These are phyloP conservation scores for Silvanus unidentatus DNA, from an alignment of 2,888 invertebrate species.

Conservation along the genomic window DNA sequence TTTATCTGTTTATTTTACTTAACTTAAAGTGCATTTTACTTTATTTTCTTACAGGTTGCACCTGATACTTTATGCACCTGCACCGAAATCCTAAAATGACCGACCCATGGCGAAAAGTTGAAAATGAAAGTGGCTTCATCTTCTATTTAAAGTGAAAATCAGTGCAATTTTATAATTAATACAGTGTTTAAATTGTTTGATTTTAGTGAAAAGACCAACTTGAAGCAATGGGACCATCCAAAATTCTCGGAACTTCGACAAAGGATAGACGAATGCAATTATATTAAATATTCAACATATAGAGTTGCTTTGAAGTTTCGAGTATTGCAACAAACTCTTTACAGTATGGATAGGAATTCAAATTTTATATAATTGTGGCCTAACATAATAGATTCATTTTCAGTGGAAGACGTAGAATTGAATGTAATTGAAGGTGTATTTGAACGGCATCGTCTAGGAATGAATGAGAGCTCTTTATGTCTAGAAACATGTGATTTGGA, in stretches of 20 bases:
- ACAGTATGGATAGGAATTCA: constrained; percentile 52
- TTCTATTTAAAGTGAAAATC: constrained; percentile 53
- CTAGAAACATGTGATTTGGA: constrained; percentile 65
- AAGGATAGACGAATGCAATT: constrained; percentile 58
- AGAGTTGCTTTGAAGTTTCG: constrained; percentile 68
- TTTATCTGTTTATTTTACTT: background rate
- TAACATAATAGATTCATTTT: background rate
- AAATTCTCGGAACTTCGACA: constrained; percentile 53
- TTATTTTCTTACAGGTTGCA: background rate
- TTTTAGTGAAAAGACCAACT: constrained; percentile 50
- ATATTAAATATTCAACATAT: constrained; percentile 70
- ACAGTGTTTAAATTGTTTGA: constrained; percentile 9
- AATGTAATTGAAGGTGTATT: constrained; percentile 65
- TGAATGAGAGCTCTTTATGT: constrained; percentile 61
- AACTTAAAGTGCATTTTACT: background rate
- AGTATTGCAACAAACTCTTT: constrained; percentile 56
- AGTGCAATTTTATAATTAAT: background rate
- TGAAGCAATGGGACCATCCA: constrained; percentile 56
- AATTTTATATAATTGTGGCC: no score
- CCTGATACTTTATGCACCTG: constrained; percentile 10
- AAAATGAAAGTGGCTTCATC: constrained; percentile 57
- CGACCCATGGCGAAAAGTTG: constrained; percentile 51
- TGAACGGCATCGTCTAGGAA: constrained; percentile 62
- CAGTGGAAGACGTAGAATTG: constrained; percentile 38
- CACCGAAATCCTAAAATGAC: constrained; percentile 15